Evolutionary conservation across 2,888 invertebrate species (phyloP), one percentile per base, ranked within the genome.

Genomic region (Dryomyza anilis): DNA sequence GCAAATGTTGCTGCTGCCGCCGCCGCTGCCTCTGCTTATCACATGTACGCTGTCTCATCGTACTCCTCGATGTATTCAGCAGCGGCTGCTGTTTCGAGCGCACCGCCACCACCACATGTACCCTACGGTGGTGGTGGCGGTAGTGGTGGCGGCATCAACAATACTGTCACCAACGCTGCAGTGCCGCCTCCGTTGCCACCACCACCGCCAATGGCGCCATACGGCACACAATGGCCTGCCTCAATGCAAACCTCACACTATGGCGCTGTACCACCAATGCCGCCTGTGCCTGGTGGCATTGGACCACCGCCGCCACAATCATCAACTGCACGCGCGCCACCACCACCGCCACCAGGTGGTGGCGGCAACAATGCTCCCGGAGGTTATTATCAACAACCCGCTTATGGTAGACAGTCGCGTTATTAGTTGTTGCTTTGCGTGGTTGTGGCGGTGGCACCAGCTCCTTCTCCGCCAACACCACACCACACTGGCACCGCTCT

Each of bases 41-140:
- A 71, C 55, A 64, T 72, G 63, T 73, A 72, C 46, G 27, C 70
- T 6, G 66, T 69, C 27, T 70, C 73, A 6, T 33, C 68, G 8
- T 71, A 74, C 57, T 72, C 71, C 63, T 61, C 67, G 71, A 75
- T 71, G 70, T 84, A 61, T 86, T 85, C 68, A 82, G 85, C 1
- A 82, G 85, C 1, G 84, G 85, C 46, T 86, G 85, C 69, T 72
- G n/a, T n/a, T n/a, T n/a, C n/a, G n/a, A n/a, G n/a, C n/a, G 83
- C 73, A 16, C 81, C 74, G 39, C 82, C 80, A 14, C 81, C 74
- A 65, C 78, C 69, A 74, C 72, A 69, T 2, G 67, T 63, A 16
- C 5, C 43, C 36, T 74, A 73, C 39, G 68, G 71, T 33, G 57
- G 64, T 12, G 64, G 65, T 23, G 62, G 63, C n/a, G 62, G 52